phyloP scores from a whole-genome alignment of 2,888 invertebrate genomes.

The Drosophila seclusa region DNA sequence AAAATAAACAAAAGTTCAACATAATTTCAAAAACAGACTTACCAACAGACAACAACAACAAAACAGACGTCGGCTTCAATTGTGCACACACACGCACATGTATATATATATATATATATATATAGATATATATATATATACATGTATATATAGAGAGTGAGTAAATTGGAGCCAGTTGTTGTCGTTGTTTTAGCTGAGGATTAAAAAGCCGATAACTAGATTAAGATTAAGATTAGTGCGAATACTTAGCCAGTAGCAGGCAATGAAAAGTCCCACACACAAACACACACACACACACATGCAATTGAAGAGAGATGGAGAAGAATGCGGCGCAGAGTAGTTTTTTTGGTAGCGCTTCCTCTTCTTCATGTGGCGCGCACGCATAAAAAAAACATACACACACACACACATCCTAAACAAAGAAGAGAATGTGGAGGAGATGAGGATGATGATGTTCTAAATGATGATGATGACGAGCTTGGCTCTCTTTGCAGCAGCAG shows the following conservation, averaged over 20 bases:
- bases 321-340: conserved; percentile 22
- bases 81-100: conserved; percentile 12
- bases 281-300: conserved; percentile 6
- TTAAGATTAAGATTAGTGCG: conserved; percentile 40
- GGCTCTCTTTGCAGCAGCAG: conserved; percentile 32
- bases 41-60: conserved; percentile 25
- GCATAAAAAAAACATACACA: conserved; percentile 31
- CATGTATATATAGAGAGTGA: not conserved
- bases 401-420: conserved; percentile 58
- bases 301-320: conserved; percentile 2
- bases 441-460: conserved; percentile 22
- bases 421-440: conserved; percentile 53
- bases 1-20: conserved; percentile 51
- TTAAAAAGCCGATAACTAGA: conserved; percentile 41
- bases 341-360: conserved; percentile 48
- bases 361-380: conserved; percentile 59
- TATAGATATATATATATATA: not conserved
- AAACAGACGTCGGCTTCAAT: conserved; percentile 29
- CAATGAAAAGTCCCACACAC: conserved; percentile 27
- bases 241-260: conserved; percentile 24
- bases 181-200: conserved; percentile 10
- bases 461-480: conserved; percentile 32
- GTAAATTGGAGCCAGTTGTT: conserved; percentile 14
- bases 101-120: not conserved
- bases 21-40: conserved; percentile 37